These are phyloP conservation scores for Dryomyza anilis DNA, from an alignment of 2,888 invertebrate genomes.

Conservation along the genomic window DNA sequence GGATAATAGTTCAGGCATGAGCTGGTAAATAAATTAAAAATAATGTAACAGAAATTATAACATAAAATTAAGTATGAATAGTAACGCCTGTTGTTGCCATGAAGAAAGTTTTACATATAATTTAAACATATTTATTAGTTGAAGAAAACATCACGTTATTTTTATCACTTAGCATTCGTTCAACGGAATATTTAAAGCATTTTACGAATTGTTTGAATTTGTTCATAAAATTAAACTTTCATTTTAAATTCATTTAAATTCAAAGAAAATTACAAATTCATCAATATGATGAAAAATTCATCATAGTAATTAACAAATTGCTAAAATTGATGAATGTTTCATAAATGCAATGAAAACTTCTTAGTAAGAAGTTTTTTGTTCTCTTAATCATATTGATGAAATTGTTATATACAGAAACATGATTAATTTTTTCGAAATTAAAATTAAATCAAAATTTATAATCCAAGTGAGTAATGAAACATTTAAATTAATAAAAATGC, in stretches of 20 bases:
- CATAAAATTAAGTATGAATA: conserved; percentile 17
- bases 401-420: too few species aligned
- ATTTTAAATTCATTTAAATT: not conserved
- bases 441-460: not conserved
- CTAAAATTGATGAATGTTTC: too few species aligned
- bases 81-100: conserved; percentile 41
- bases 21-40: not conserved
- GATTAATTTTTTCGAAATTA: too few species aligned
- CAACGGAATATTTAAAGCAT: too few species aligned
- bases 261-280: not conserved
- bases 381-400: too few species aligned
- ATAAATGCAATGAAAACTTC: too few species aligned
- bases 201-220: too few species aligned
- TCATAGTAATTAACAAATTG: too few species aligned
- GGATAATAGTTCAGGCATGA: conserved; percentile 25
- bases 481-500: not conserved
- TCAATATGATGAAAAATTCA: not conserved
- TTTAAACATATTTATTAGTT: conserved; percentile 19
- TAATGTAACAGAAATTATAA: not conserved
- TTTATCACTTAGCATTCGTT: too few species aligned
- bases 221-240: not conserved
- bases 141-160: conserved; percentile 30
- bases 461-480: not conserved
- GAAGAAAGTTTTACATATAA: conserved; percentile 36
- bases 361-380: too few species aligned